Evolutionary conservation across 2,888 invertebrate species (phyloP).

Genomic region (Hemithea aestivaria): DNA sequence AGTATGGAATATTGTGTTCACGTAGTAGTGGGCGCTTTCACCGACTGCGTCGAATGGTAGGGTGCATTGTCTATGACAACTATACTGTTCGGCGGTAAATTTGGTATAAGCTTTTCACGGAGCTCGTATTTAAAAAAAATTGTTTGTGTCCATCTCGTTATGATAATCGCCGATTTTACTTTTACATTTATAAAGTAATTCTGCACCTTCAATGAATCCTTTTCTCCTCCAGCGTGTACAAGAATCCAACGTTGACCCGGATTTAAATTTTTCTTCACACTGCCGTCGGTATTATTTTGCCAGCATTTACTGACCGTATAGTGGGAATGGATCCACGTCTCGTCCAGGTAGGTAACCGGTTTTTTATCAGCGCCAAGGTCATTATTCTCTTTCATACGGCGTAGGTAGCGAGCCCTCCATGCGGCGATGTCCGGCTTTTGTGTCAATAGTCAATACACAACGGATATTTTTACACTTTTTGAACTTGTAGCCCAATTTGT

Average conservation of each 20-base stretch:
- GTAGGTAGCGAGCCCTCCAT: constrained; percentile 30
- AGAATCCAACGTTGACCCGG: constrained; percentile 24
- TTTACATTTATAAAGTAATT: constrained; percentile 24
- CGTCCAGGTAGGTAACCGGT: constrained; percentile 24
- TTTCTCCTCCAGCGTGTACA: constrained; percentile 26
- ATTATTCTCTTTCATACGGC: constrained; percentile 25
- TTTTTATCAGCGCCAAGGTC: constrained; percentile 26
- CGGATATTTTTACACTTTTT: constrained; percentile 22
- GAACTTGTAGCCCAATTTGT: constrained; percentile 22
- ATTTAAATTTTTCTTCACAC: constrained; percentile 18
- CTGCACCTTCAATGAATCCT: constrained; percentile 23
- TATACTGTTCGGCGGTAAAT: constrained; percentile 24
- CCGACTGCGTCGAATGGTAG: constrained; percentile 20
- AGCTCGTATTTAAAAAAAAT: constrained; percentile 28
- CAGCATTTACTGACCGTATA: constrained; percentile 26
- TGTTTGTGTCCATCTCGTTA: constrained; percentile 22
- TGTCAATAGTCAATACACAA: constrained; percentile 16
- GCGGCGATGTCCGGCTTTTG: constrained; percentile 30
- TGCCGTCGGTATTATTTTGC: constrained; percentile 23
- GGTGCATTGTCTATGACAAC: constrained; percentile 26
- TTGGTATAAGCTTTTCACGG: constrained; percentile 27
- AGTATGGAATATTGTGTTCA: constrained; percentile 21
- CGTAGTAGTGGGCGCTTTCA: constrained; percentile 10
- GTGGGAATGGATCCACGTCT: constrained; percentile 16
- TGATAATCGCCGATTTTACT: constrained; percentile 24